Evolutionary conservation across 2,797 vertebrate species (phyloP).

Genomic region (Columba guinea): DNA sequence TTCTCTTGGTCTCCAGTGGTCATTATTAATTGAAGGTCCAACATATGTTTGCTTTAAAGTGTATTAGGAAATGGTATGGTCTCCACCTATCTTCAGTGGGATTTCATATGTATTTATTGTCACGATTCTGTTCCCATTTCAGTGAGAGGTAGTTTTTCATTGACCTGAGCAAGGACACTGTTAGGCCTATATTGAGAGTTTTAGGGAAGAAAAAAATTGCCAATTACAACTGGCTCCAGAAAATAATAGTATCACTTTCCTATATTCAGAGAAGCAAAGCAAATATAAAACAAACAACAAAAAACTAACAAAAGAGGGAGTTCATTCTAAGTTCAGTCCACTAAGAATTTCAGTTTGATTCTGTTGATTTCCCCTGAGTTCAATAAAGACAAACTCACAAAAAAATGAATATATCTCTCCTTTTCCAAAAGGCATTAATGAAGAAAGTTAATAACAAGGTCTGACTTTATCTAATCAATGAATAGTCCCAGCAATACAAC

Average conservation of each 20-base stretch:
- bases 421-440: neutral
- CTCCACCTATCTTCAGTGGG: conserved; percentile 34
- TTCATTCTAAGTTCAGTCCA: conserved; percentile 57
- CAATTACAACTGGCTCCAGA: neutral
- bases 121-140: neutral
- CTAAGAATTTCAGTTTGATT: conserved; percentile 21
- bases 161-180: neutral
- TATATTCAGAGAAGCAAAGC: neutral
- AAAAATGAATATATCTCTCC: neutral
- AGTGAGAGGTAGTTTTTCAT: conserved; percentile 16
- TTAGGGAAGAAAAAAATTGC: neutral
- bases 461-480: conserved; percentile 1
- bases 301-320: conserved; percentile 3
- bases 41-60: conserved; percentile 27
- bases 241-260: neutral
- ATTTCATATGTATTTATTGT: neutral
- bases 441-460: neutral
- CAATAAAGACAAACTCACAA: neutral
- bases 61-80: neutral
- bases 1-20: neutral
- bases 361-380: conserved; percentile 52
- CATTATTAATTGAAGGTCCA: neutral
- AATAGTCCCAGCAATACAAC: neutral
- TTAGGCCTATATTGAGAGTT: neutral
- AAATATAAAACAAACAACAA: conserved; percentile 25